Conservation (phyloP, 2,888 invertebrate species). For the Cosmopolites sordidus region DNA sequence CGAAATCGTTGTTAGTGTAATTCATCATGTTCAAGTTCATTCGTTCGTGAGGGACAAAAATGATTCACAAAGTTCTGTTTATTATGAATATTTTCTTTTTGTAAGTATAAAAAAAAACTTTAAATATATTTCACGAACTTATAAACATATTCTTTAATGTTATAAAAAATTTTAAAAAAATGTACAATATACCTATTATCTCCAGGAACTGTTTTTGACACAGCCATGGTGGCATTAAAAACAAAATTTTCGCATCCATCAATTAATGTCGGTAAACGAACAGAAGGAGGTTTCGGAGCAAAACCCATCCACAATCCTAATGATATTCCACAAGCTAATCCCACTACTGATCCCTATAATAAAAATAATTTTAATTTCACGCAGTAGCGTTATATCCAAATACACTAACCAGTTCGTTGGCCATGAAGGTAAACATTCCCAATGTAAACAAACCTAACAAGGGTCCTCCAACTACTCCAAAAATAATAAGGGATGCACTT, state of each 20-base stretch:
- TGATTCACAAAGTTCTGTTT: too few species aligned
- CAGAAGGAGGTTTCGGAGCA: constrained; percentile 62
- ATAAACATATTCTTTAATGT: too few species aligned
- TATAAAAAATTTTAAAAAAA: too few species aligned
- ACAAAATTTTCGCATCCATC: constrained; percentile 51
- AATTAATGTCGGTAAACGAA: constrained; percentile 55
- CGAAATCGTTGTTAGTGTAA: too few species aligned
- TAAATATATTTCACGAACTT: too few species aligned
- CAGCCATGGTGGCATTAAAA: constrained; percentile 2
- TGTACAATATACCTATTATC: constrained; percentile 7
- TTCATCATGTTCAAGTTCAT: too few species aligned
- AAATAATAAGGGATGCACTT: constrained; percentile 79
- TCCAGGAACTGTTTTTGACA: background rate
- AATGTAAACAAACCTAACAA: constrained; percentile 77
- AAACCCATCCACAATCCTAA: constrained; percentile 81
- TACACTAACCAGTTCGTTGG: constrained; percentile 62
- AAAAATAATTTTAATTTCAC: background rate
- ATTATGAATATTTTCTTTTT: too few species aligned
- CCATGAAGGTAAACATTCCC: constrained; percentile 74
- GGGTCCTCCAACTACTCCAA: constrained; percentile 84
- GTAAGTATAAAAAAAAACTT: too few species aligned
- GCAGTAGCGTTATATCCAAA: too few species aligned
- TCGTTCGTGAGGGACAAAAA: too few species aligned
- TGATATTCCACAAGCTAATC: constrained; percentile 60
- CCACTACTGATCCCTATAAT: constrained; percentile 65